Evolutionary conservation across 2,888 invertebrate species (phyloP), one percentile per base, ranked within the genome.

Genomic region (Stomorhina lunata): DNA sequence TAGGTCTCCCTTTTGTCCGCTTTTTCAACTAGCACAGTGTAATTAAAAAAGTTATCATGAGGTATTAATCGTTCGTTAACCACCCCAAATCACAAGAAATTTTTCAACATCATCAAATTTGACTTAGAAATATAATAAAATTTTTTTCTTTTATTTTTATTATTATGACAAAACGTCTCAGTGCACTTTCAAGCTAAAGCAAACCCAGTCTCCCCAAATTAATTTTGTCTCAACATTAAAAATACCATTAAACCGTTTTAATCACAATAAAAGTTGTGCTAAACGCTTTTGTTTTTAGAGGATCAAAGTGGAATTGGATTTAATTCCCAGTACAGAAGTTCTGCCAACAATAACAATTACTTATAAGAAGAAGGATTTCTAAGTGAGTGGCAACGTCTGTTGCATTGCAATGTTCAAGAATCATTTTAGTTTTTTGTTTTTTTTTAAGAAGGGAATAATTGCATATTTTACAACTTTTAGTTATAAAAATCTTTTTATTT

Each of bases 191-290:
- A 48, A 48, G 1, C 5, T 7, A 3, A 22, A 34, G 37, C 17
- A 37, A 25, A 6, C 4, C 10, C 4, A 34, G 25, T 37, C 37
- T 68, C 37, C 12, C n/a, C n/a, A 37, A 34, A 37, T 68, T 37
- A 27, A 68, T 27, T 53, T 17, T 37, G 15, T 27, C 12, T 37
- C 15, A 7, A 37, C 37, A 65, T 25, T 34, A 50, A 50, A 53
- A 53, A 37, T 5, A 27, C 22, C 27, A 20, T 53, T 53, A 53
- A 68, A 25, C 12, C 9, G 25, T 68, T 68, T 65, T 53, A 50
- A 53, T 53, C 34, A 68, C 27, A 48, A n/a, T 29, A 66, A 66
- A 66, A 48, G 7, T 66, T 66, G 29, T 68, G 34, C 22, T 68
- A 53, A 53, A 34, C 37, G 34, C 9, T 53, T 53, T 17, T 10